phyloP scores from a whole-genome alignment of 2,888 invertebrate genomes.

The Salticus scenicus region DNA sequence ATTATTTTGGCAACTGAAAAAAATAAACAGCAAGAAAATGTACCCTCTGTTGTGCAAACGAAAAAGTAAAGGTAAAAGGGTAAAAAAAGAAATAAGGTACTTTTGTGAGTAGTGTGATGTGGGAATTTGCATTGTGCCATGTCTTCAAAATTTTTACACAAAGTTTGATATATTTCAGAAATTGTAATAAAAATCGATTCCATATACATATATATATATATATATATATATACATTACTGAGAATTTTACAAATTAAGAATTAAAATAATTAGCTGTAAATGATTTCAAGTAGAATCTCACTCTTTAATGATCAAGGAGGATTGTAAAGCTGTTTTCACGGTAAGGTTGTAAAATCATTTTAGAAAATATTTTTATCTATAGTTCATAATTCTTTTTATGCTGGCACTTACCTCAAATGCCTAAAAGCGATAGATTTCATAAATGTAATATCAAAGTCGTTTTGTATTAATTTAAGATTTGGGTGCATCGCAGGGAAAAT shows the following conservation, averaged over 20 bases:
- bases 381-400: too few relatives aligned
- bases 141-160: slow-evolving; percentile 10
- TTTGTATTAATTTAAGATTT: neutral
- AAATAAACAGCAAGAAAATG: slow-evolving; percentile 14
- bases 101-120: slow-evolving; percentile 10
- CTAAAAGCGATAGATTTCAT: too few relatives aligned
- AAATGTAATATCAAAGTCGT: too few relatives aligned
- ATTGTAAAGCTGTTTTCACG: too few relatives aligned
- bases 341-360: too few relatives aligned
- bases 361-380: too few relatives aligned
- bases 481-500: neutral
- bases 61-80: slow-evolving; percentile 21
- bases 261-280: neutral
- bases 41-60: slow-evolving; percentile 15
- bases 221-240: too few relatives aligned
- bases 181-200: too few relatives aligned
- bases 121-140: slow-evolving; percentile 18
- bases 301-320: too few relatives aligned
- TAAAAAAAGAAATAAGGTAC: slow-evolving; percentile 17
- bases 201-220: too few relatives aligned
- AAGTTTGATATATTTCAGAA: too few relatives aligned
- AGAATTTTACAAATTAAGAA: neutral
- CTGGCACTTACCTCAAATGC: too few relatives aligned
- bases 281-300: neutral
- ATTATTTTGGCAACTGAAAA: slow-evolving; percentile 14